phyloP scores from a whole-genome alignment of 1,140 invertebrate species.

The Sinonovacula constricta region DNA sequence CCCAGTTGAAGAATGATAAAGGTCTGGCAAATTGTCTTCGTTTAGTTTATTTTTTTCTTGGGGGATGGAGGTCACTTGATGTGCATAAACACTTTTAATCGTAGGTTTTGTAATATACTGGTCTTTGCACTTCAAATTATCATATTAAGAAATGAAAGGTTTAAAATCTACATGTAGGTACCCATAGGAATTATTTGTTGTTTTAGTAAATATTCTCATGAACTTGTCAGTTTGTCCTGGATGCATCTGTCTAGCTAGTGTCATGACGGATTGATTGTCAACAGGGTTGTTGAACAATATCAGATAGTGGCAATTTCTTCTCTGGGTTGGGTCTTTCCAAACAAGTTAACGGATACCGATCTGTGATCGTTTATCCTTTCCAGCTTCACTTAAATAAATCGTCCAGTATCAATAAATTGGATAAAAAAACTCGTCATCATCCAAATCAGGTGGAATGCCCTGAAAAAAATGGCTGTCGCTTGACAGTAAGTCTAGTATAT shows the following conservation, averaged over 20 bases:
- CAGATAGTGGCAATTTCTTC: conserved; percentile 38
- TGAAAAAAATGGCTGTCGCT: background rate
- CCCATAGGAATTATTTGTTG: background rate
- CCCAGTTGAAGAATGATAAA: background rate
- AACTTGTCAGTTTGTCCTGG: conserved; percentile 1
- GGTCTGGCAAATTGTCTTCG: background rate
- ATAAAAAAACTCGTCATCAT: conserved; percentile 22
- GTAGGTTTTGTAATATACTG: too few species aligned
- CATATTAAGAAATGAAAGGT: too few species aligned
- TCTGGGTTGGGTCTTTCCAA: conserved; percentile 9
- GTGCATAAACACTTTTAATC: background rate
- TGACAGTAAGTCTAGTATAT: background rate
- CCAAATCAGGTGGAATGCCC: conserved; percentile 10
- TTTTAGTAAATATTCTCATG: background rate
- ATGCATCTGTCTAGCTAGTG: conserved; percentile 37
- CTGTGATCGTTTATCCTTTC: conserved; percentile 21
- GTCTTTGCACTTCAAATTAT: too few species aligned
- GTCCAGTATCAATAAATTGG: conserved; percentile 10
- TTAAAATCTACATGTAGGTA: too few species aligned
- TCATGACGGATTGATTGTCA: conserved; percentile 16
- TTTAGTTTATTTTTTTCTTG: background rate
- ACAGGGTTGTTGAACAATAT: conserved; percentile 40
- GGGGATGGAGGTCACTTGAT: background rate
- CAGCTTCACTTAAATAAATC: conserved; percentile 1
- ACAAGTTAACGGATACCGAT: background rate